A percentile compares a stretch with the other conserved stretches of the same genome.
Conservation (phyloP, 2,888 invertebrate genomes). For the Orchestes rusci region DNA sequence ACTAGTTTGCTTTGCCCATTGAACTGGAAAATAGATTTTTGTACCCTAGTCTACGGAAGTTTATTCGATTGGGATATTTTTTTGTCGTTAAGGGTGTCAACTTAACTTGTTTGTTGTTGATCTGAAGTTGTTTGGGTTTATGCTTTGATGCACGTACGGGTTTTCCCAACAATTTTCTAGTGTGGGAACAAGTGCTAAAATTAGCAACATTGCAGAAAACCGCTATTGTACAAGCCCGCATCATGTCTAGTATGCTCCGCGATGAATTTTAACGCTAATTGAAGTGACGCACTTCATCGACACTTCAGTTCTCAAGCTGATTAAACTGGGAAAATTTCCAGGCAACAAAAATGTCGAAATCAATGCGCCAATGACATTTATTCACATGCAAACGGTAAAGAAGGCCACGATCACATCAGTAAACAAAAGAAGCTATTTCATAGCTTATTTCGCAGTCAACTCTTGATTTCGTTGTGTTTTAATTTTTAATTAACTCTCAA, state of each 20-base stretch:
- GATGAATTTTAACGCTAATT: constrained; percentile 31
- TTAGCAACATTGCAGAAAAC: constrained; percentile 19
- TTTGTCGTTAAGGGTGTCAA: too few relatives aligned
- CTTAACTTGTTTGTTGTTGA: too few relatives aligned
- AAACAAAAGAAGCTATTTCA: constrained; percentile 32
- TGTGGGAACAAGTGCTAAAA: constrained; percentile 15
- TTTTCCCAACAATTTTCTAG: not conserved
- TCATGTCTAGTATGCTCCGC: constrained; percentile 32
- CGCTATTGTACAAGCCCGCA: constrained; percentile 39
- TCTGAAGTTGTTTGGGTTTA: too few relatives aligned
- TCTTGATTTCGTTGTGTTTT: constrained; percentile 35
- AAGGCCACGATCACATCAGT: constrained; percentile 20
- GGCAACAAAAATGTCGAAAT: too few relatives aligned
- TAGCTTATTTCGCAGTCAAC: constrained; percentile 35
- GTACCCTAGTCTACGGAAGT: constrained; percentile 2
- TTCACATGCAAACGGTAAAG: constrained; percentile 19
- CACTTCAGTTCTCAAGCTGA: too few relatives aligned
- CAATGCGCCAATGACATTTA: too few relatives aligned
- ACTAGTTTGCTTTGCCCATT: not conserved
- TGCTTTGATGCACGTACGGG: constrained; percentile 1
- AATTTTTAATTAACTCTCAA: constrained; percentile 40
- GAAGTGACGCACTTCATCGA: constrained; percentile 27
- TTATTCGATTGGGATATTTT: not conserved
- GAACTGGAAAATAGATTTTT: constrained; percentile 4
- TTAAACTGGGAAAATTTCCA: too few relatives aligned